Base-by-base conservation (phyloP, 2,888 invertebrate species). In the Erebia epiphron region DNA sequence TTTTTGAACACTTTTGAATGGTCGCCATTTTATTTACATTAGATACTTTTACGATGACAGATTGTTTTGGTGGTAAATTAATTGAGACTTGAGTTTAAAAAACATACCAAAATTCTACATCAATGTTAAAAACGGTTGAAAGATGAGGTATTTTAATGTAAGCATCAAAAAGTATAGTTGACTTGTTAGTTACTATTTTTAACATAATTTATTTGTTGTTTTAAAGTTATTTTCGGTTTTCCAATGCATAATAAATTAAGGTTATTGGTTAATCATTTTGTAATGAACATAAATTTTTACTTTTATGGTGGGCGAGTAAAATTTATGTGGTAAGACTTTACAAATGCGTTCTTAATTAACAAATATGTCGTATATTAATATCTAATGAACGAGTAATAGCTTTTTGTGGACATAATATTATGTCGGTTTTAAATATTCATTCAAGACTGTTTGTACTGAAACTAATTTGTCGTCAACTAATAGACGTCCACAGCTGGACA, bases 21-120 rank as follows among this genome's bases (percentile, higher is more conserved):
- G 69, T 70, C 70, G 76, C 74, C 77, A 77, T 77, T 78, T 78
- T 79, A 77, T 77, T 78, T 76, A 77, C 73, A 73, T 77, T 74
- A 71, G 63, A 70, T 67, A 73, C 60, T 76, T 75, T 76, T 79
- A 74, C 69, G 69, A 74, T 77, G 78, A 77, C 77, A 76, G 74
- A 70, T 77, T 74, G 76, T 74, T 77, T 75, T 75, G 72, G 71
- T 73, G 71, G 71, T 50, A 68, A 75, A 71, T 71, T 72, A 70
- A 73, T 72, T 70, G 58, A 58, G 57, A 67, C 43, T 67, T 46
- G 14, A 56, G 13, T 56, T 56, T 41, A 2, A 50, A 63, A 26
- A n/a, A n/a, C n/a, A n/a, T n/a, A n/a, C n/a, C n/a, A n/a, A n/a
- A n/a, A n/a, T n/a, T n/a, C n/a, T n/a, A n/a, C n/a, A n/a, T n/a